Evolutionary conservation across 2,888 invertebrate species (phyloP).

Genomic region (Nymphalis c-album): DNA sequence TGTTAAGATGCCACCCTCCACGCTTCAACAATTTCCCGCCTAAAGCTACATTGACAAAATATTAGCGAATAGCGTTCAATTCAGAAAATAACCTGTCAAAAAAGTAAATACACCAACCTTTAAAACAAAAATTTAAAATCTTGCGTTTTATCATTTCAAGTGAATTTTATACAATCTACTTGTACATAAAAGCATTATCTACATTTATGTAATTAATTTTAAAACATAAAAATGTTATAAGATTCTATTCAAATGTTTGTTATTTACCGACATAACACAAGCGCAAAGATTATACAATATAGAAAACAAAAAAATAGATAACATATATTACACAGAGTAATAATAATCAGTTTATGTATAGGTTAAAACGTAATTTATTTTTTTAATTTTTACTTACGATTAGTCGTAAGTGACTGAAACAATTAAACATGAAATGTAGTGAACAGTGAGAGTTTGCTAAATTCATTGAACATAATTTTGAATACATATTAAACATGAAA

Average conservation of each 20-base stretch:
- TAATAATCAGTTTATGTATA: neutral
- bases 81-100: constrained; percentile 50
- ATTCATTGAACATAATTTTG: too few relatives aligned
- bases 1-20: constrained; percentile 18
- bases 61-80: constrained; percentile 49
- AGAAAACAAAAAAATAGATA: neutral
- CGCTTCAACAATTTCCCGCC: constrained; percentile 41
- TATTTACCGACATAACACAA: neutral
- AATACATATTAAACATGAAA: too few relatives aligned
- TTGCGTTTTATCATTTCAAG: constrained; percentile 34
- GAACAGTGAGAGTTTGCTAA: too few relatives aligned
- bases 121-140: constrained; percentile 41
- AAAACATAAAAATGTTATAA: neutral
- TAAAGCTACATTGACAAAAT: constrained; percentile 45
- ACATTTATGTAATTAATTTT: neutral
- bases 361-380: too few relatives aligned
- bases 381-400: too few relatives aligned
- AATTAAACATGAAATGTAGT: too few relatives aligned
- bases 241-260: neutral
- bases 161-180: neutral
- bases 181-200: neutral
- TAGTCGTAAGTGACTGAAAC: too few relatives aligned
- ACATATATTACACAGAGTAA: neutral
- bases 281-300: neutral
- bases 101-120: constrained; percentile 57